phyloP scores from a whole-genome alignment of 2,113 vertebrate species.

The Odontesthes bonariensis region DNA sequence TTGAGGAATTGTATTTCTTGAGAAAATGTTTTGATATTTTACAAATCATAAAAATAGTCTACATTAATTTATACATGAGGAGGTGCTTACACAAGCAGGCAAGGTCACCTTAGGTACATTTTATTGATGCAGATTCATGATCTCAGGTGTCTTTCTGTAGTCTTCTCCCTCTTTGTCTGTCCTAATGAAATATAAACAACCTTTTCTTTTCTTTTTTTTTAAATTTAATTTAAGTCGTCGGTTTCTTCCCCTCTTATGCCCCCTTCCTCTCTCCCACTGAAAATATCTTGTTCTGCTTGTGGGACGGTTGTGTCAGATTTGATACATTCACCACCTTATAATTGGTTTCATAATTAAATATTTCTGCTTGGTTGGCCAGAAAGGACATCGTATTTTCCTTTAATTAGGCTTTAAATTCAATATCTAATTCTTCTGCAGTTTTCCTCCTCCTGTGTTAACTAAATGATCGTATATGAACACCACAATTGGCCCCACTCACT shows the following conservation, averaged over 20 bases:
- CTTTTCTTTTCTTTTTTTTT: not conserved
- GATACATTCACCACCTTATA: slow-evolving; percentile 80
- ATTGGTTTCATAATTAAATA: slow-evolving; percentile 89
- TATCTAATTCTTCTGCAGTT: slow-evolving; percentile 56
- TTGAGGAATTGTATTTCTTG: not conserved
- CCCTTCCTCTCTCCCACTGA: slow-evolving; percentile 37
- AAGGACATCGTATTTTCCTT: slow-evolving; percentile 73
- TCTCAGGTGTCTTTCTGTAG: too few relatives aligned
- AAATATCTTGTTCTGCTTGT: slow-evolving; percentile 65
- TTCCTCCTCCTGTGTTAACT: slow-evolving; percentile 49
- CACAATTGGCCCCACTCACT: slow-evolving; percentile 25
- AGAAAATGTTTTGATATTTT: slow-evolving; percentile 17
- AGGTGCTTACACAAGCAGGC: slow-evolving; percentile 20
- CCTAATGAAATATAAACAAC: slow-evolving; percentile 8
- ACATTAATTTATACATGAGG: not conserved
- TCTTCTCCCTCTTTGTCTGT: not conserved
- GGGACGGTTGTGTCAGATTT: slow-evolving; percentile 70
- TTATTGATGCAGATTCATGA: slow-evolving; percentile 3
- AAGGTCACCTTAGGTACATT: slow-evolving; percentile 16
- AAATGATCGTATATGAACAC: slow-evolving; percentile 48
- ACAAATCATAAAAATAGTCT: not conserved
- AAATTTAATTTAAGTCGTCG: not conserved
- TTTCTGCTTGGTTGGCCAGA: slow-evolving; percentile 81
- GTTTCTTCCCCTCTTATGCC: not conserved
- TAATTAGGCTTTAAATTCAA: slow-evolving; percentile 80